phyloP scores from a whole-genome alignment of 2,888 invertebrate species.

The Mycalesis mineus region DNA sequence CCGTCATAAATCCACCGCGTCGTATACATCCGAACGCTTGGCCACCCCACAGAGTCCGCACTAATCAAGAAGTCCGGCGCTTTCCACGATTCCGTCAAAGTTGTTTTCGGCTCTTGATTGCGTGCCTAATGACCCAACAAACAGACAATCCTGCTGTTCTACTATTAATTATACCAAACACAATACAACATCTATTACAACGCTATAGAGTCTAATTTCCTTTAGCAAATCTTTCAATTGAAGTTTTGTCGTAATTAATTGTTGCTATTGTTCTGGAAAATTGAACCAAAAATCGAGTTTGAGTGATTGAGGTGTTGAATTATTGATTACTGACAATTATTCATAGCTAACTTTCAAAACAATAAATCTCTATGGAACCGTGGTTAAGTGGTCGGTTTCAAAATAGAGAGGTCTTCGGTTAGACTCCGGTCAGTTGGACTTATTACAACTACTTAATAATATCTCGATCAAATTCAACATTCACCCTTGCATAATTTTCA shows the following conservation, averaged over 20 bases:
- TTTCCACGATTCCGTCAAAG: slow-evolving; percentile 68
- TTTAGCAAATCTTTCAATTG: background rate
- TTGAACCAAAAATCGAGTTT: slow-evolving; percentile 7
- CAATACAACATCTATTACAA: background rate
- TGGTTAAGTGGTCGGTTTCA: too few species aligned
- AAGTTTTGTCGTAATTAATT: slow-evolving; percentile 8
- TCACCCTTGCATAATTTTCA: too few species aligned
- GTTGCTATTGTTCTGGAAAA: slow-evolving; percentile 14
- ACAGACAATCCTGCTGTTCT: slow-evolving; percentile 35
- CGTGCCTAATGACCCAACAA: slow-evolving; percentile 59
- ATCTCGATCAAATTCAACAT: too few species aligned
- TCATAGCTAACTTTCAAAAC: background rate
- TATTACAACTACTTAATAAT: too few species aligned
- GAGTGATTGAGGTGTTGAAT: slow-evolving; percentile 2
- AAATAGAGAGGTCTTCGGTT: too few species aligned
- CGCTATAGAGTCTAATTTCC: background rate
- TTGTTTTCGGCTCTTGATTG: slow-evolving; percentile 66
- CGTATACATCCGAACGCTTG: slow-evolving; percentile 3
- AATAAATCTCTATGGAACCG: too few species aligned
- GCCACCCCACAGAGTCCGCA: slow-evolving; percentile 35
- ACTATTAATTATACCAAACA: slow-evolving; percentile 19
- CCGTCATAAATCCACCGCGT: too few species aligned
- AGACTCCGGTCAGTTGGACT: too few species aligned
- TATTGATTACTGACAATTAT: slow-evolving; percentile 4
- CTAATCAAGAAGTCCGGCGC: slow-evolving; percentile 63